Evolutionary conservation across 2,888 invertebrate species (phyloP).

Genomic region (Bimastos eiseni): DNA sequence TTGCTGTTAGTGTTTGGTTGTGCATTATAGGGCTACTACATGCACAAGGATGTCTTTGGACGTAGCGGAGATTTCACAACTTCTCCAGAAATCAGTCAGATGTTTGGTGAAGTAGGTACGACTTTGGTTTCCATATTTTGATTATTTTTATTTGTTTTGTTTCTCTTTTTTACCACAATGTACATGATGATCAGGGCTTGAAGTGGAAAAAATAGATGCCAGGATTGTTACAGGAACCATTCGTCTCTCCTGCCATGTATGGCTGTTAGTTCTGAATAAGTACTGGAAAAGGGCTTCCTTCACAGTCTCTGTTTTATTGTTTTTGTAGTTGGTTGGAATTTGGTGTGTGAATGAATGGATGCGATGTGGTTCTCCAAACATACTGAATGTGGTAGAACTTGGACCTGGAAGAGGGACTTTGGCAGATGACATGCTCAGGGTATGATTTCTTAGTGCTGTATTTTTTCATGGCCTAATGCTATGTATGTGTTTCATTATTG

Average conservation of each 20-base stretch:
- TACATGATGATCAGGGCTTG: no score
- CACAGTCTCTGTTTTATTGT: slow-evolving; percentile 9
- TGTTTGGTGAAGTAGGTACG: slow-evolving; percentile 85
- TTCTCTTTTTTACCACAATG: not conserved
- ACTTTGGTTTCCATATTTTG: not conserved
- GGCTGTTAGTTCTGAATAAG: no score
- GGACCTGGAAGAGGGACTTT: slow-evolving; percentile 94
- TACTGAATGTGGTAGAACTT: slow-evolving; percentile 87
- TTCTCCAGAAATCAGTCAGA: slow-evolving; percentile 92
- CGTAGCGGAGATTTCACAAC: slow-evolving; percentile 89
- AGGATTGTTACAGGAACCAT: no score
- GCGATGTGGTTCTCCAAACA: slow-evolving; percentile 72
- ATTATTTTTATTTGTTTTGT: not conserved
- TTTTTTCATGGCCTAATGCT: not conserved
- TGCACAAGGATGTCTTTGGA: slow-evolving; percentile 87
- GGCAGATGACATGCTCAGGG: slow-evolving; percentile 81
- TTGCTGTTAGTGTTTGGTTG: not conserved
- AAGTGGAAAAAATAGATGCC: no score
- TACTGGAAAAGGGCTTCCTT: no score
- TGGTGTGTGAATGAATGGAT: slow-evolving; percentile 86
- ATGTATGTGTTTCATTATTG: not conserved
- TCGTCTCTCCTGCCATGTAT: no score
- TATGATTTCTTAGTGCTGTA: slow-evolving; percentile 56
- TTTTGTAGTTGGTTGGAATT: slow-evolving; percentile 75
- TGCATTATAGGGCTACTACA: slow-evolving; percentile 79